Evolutionary conservation across 2,797 vertebrate genomes (phyloP).

Genomic region (Columba guinea): DNA sequence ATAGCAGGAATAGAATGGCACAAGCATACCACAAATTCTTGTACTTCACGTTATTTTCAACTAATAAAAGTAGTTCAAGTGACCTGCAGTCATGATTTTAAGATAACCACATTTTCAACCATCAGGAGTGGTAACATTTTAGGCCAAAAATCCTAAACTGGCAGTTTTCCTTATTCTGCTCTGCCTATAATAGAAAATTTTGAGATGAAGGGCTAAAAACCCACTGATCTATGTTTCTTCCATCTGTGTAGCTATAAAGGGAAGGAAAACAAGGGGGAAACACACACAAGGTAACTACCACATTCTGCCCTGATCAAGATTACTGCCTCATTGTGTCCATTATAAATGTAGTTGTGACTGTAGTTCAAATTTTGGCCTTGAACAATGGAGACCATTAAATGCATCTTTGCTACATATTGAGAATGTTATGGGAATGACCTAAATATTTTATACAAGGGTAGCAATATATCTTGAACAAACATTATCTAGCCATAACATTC

Average conservation of each 20-base stretch:
- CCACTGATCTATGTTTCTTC: neutral
- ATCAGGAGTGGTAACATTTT: neutral
- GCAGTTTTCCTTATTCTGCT: neutral
- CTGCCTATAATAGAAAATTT: neutral
- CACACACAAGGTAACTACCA: neutral
- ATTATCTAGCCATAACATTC: conserved; percentile 11
- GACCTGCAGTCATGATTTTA: neutral
- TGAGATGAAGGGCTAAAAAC: neutral
- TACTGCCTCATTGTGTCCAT: neutral
- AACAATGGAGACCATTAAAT: neutral
- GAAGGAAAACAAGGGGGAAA: conserved; percentile 16
- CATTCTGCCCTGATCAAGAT: neutral
- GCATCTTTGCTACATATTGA: neutral
- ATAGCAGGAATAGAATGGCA: neutral
- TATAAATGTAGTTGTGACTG: neutral
- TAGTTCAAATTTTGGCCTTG: neutral
- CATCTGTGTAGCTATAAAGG: neutral
- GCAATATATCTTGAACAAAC: neutral
- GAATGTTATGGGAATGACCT: neutral
- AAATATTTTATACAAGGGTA: neutral
- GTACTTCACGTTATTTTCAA: neutral
- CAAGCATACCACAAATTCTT: neutral
- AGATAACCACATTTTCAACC: neutral
- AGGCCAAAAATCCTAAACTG: neutral
- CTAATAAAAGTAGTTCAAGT: neutral